Evolutionary conservation across 2,888 invertebrate species (phyloP).

Genomic region (Drosophila eohydei): DNA sequence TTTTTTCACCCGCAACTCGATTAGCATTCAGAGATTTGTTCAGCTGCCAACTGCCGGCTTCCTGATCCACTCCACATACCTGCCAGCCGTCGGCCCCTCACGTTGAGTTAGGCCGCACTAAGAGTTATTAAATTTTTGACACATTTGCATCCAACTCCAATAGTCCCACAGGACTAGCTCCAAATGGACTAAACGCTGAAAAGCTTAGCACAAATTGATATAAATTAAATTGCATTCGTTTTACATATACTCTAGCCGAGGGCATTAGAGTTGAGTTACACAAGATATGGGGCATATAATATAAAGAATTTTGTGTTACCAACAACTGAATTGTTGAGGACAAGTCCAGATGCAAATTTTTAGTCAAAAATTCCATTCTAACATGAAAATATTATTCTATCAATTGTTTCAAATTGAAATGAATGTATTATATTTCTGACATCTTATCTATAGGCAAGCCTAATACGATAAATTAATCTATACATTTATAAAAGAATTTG

Average conservation of each 20-base stretch:
- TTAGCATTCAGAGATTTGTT: constrained; percentile 75
- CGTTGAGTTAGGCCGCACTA: constrained; percentile 43
- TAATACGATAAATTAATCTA: no score
- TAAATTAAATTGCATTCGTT: constrained; percentile 64
- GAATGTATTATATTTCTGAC: no score
- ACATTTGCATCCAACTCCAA: constrained; percentile 56
- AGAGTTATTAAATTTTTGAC: constrained; percentile 74
- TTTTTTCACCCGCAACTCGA: constrained; percentile 61
- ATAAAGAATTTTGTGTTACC: background rate
- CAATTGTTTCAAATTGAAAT: no score
- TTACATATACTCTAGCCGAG: background rate
- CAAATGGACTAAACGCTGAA: constrained; percentile 49
- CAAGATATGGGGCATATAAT: background rate
- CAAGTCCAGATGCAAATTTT: no score
- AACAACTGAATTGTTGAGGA: background rate
- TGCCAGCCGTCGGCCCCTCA: constrained; percentile 4
- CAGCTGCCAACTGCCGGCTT: background rate
- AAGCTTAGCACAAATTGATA: constrained; percentile 66
- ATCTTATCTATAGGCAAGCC: no score
- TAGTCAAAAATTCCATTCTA: no score
- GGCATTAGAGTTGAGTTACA: background rate
- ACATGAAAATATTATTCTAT: no score
- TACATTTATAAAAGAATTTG: no score
- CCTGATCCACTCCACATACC: background rate
- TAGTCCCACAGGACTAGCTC: constrained; percentile 25